Evolutionary conservation across 2,888 invertebrate species (phyloP), one percentile per base, ranked within the genome.

Genomic region (Spilosoma lubricipeda): DNA sequence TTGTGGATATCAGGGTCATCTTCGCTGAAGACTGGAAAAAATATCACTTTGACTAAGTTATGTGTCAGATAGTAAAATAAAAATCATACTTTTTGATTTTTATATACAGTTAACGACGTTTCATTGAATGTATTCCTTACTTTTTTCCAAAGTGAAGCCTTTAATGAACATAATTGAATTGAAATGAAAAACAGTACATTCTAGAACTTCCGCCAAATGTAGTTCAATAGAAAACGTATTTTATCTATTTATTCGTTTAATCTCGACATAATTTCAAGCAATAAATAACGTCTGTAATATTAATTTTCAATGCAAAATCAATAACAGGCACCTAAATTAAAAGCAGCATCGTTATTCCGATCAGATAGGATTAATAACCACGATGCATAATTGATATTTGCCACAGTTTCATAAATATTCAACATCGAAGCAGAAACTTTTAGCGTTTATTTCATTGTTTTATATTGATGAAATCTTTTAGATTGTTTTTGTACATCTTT

Each of bases 1-100:
- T 98, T 98, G 94, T 98, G 98, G 81, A 98, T 96, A 91, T 98
- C 98, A 13, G 98, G 97, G 87, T 98, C 98, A 93, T 98, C 98
- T 93, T 98, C 98, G 87, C 98, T 98, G 95, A 98, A 98, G 92
- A 98, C 98, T 97, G 96, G 20, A 48, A 48, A 92, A 80, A 82
- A 89, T 82, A 77, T 45, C 65, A 72, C 70, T 73, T 70, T 33
- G 27, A 2, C 8, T 64, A n/a, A 71, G 18, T 30, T 33, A 13
- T 64, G 7, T 33, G 7, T 11, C 18, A 52, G 2, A 20, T 23
- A 23, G 23, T 11, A 20, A n/a, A 69, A 7, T 23, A 11, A 48
- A 36, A n/a, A n/a, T n/a, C 2, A 27, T 27, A 15, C 7, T n/a
- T 5, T 27, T 27, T 36, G 15, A 1, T 42, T 23, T 5, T 27